Evolutionary conservation across 2,888 invertebrate species (phyloP).

Genomic region (Allygus modestus): DNA sequence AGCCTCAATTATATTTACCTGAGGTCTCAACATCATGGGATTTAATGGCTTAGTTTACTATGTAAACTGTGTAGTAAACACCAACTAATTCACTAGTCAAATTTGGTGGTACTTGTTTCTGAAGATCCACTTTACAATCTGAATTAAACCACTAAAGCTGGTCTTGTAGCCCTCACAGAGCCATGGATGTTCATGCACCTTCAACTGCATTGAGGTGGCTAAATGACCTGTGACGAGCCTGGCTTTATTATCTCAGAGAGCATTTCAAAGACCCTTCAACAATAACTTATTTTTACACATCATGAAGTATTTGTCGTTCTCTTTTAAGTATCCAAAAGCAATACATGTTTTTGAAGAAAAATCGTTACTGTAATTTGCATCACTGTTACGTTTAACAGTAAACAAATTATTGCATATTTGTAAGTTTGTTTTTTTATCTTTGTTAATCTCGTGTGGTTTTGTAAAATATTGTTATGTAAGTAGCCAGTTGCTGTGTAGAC

Average conservation of each 20-base stretch:
- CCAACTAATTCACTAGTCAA: no score
- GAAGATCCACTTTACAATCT: background rate
- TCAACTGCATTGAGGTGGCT: no score
- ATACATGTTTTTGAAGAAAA: background rate
- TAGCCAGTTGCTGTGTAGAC: background rate
- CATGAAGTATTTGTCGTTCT: background rate
- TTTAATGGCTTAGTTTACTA: no score
- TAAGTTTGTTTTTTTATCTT: background rate
- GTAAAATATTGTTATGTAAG: slow-evolving; percentile 1
- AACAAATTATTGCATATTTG: background rate
- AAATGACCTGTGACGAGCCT: no score
- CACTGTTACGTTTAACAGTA: background rate
- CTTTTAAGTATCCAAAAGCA: background rate
- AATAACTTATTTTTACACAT: background rate
- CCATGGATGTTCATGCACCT: background rate
- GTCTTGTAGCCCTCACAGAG: background rate
- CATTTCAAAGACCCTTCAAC: background rate
- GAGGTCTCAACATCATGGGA: no score
- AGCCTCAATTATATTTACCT: no score
- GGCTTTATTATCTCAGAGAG: no score
- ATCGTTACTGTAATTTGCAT: background rate
- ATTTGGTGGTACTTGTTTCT: no score
- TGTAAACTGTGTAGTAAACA: no score
- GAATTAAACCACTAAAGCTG: background rate
- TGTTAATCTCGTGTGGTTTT: background rate